Conservation (phyloP, 2,113 vertebrate genomes). For the Megaceryle torquata region DNA sequence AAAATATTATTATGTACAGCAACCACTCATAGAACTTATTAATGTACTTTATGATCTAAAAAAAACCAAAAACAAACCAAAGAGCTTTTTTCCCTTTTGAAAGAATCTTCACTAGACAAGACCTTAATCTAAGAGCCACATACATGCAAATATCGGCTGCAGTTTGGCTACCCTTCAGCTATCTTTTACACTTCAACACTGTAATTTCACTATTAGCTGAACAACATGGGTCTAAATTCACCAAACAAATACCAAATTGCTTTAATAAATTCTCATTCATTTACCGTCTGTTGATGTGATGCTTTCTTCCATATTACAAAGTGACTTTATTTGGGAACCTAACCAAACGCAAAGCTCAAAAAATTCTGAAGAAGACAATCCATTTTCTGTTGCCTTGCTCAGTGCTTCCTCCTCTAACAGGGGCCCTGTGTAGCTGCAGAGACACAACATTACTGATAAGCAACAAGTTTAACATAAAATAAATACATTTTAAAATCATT, state of each 20-base stretch:
- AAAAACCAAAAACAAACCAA: background rate
- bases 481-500: background rate
- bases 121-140: background rate
- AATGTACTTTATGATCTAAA: background rate
- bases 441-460: background rate
- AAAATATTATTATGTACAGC: background rate
- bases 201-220: background rate
- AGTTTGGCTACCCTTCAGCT: background rate
- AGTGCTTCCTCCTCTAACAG: constrained; percentile 84
- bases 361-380: constrained; percentile 85
- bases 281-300: constrained; percentile 77
- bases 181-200: background rate
- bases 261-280: background rate
- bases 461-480: background rate
- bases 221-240: background rate
- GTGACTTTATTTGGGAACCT: constrained; percentile 78
- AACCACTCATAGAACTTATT: background rate
- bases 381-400: constrained; percentile 78
- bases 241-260: background rate
- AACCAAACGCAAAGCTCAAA: constrained; percentile 88
- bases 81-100: background rate
- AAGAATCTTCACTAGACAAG: background rate
- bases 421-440: constrained; percentile 85
- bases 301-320: constrained; percentile 85
- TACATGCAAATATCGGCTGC: background rate